These are phyloP conservation scores for Heliconius nattereri DNA, from an alignment of 1,140 invertebrate species.

Conservation along the genomic window DNA sequence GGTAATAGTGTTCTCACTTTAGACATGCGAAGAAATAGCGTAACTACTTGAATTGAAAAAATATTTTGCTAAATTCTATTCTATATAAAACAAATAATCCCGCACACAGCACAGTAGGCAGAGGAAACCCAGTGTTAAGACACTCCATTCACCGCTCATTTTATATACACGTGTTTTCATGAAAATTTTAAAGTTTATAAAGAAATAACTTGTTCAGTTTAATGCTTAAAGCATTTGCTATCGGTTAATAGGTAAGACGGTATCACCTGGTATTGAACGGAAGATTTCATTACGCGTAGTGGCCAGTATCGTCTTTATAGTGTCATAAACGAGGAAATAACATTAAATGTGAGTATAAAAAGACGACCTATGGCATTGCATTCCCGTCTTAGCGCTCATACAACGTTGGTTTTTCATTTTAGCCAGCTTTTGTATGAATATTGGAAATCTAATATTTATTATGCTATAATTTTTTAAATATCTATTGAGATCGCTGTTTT, in stretches of 20 bases:
- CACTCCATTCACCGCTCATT: no score
- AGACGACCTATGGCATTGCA: conserved; percentile 77
- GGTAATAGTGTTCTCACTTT: no score
- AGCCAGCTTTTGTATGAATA: conserved; percentile 22
- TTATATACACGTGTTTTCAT: neutral
- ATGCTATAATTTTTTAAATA: neutral
- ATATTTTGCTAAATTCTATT: no score
- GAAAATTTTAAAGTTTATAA: neutral
- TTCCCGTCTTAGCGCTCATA: conserved; percentile 60
- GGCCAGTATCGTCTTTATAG: conserved; percentile 78
- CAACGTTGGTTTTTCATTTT: conserved; percentile 56
- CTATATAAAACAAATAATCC: no score
- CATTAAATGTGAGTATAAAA: conserved; percentile 76
- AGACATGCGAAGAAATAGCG: no score
- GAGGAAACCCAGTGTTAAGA: no score
- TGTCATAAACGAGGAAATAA: conserved; percentile 78
- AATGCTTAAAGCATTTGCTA: conserved; percentile 24
- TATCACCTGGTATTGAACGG: conserved; percentile 72
- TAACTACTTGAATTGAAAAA: no score
- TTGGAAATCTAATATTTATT: neutral
- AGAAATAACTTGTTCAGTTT: neutral
- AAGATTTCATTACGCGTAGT: conserved; percentile 80
- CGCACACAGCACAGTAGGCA: no score
- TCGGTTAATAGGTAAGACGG: conserved; percentile 55
- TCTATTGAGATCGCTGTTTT: neutral